Conservation (phyloP, 2,113 vertebrate genomes). For the Athene cunicularia region DNA sequence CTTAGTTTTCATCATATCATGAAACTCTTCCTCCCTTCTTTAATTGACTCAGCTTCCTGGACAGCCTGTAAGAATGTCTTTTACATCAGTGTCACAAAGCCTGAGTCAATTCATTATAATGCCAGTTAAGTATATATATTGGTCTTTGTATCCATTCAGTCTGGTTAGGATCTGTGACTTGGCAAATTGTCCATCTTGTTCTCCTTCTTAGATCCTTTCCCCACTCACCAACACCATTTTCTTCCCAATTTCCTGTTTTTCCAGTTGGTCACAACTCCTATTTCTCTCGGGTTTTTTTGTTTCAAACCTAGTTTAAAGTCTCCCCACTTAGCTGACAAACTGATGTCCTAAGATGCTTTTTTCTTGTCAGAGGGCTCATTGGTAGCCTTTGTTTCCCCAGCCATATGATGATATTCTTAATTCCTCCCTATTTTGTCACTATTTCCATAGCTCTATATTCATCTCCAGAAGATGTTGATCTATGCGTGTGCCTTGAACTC, state of each 20-base stretch:
- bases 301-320: neutral
- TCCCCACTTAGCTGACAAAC: neutral
- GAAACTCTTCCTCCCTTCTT: neutral
- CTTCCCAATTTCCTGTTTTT: neutral
- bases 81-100: neutral
- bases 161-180: neutral
- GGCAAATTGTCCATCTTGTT: neutral
- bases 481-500: neutral
- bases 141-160: neutral
- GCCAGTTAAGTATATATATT: neutral
- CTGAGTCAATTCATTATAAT: neutral
- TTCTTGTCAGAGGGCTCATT: neutral
- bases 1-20: neutral
- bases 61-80: neutral
- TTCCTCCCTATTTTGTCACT: neutral
- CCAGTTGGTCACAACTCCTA: neutral
- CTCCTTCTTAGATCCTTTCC: neutral
- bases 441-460: neutral
- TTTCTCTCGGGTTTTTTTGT: neutral
- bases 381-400: neutral
- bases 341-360: neutral
- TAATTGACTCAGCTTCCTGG: neutral
- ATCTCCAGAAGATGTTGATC: neutral
- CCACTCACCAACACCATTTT: neutral
- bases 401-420: neutral